phyloP scores from a whole-genome alignment of 2,888 invertebrate genomes.

The Teleogryllus oceanicus region DNA sequence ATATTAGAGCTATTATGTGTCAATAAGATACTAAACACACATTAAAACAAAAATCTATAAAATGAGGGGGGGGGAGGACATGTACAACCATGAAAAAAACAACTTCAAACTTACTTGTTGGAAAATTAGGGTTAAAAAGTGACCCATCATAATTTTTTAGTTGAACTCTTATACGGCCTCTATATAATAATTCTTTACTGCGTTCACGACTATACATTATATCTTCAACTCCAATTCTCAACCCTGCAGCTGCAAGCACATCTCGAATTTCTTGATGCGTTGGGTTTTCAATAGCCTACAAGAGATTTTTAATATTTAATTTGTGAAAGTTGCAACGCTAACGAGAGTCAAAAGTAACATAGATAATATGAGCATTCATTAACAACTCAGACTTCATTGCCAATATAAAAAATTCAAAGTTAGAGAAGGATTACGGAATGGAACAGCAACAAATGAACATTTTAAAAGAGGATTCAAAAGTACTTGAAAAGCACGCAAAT shows the following conservation, averaged over 20 bases:
- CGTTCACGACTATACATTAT: conserved; percentile 88
- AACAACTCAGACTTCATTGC: too few species aligned
- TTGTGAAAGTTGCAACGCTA: too few species aligned
- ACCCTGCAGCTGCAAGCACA: conserved; percentile 77
- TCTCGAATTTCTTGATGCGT: conserved; percentile 93
- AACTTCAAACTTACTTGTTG: conserved; percentile 53
- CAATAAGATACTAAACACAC: too few species aligned
- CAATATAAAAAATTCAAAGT: too few species aligned
- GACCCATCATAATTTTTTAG: conserved; percentile 85
- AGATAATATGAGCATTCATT: too few species aligned
- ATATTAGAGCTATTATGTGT: too few species aligned
- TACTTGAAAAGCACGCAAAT: too few species aligned
- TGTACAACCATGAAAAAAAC: not conserved
- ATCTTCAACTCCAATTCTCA: conserved; percentile 85
- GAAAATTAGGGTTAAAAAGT: conserved; percentile 65
- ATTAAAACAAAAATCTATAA: not conserved
- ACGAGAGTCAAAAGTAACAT: too few species aligned
- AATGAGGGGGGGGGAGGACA: not conserved
- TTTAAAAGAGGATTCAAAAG: too few species aligned
- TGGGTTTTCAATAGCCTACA: conserved; percentile 86
- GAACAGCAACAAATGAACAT: too few species aligned
- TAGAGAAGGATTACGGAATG: too few species aligned
- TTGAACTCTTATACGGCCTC: conserved; percentile 90
- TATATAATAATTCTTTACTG: conserved; percentile 79
- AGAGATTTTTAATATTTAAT: too few species aligned